Evolutionary conservation across 2,797 vertebrate species (phyloP), one percentile per base, ranked within the genome.

Genomic region (Strix occidentalis): DNA sequence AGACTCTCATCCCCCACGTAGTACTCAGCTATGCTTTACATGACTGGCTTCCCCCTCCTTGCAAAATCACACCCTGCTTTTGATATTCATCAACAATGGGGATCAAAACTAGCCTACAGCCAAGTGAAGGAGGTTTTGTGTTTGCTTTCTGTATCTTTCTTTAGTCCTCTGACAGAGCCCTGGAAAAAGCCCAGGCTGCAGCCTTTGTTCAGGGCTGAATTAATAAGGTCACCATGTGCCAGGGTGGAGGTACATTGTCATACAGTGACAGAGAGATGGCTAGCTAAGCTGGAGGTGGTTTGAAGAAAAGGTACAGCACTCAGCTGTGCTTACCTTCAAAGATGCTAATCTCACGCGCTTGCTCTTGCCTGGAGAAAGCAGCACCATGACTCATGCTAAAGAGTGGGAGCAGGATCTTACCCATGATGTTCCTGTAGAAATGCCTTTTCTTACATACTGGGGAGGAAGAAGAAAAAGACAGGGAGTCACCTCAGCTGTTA

Each of bases 71-170:
- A 3, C 24, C 5, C 41, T 77, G 33, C 29, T 84, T 92, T 94
- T 65, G 45, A 65, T 65, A 46, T 46, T 79, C n/a, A 15, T 61
- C 20, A 68, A 28, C 57, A 84, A 9, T 1, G 1, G 21, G 60
- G 18, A 70, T 87, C 70, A 87, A 87, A 92, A 68, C 23, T 68
- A 92, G 37, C 46, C 33, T 58, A 64, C 24, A 82, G 18, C 10
- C 16, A 58, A 79, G 13, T 26, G 50, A 90, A 71, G 18, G 41
- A 84, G 13, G 20, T 24, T 72, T 72, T 2, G 0, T 35, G 9
- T 60, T 90, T 90, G 46, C 58, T 37, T 75, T 87, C 54, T 66
- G 9, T 24, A 46, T 87, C 79, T 92, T 91, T 77, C 28, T 75
- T 78, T 41, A 84, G 53, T 19, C 4, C 20, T 76, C 41, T 63